Conservation (phyloP, 1,140 invertebrate species). For the Orius insidiosus region DNA sequence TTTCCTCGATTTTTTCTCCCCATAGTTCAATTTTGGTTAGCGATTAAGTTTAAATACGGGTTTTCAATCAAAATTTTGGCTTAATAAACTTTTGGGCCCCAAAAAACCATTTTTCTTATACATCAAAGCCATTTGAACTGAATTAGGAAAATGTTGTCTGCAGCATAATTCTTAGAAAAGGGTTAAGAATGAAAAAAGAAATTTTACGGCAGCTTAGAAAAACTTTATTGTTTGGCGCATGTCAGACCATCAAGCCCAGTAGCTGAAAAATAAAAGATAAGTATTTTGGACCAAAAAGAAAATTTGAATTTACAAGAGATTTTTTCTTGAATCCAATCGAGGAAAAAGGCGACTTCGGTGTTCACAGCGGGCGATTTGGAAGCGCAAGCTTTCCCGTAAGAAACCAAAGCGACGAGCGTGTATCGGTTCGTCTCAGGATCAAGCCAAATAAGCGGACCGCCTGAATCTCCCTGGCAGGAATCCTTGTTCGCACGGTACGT, state of each 20-base stretch:
- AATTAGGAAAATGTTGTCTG: too few relatives aligned
- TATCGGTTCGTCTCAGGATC: constrained; percentile 28
- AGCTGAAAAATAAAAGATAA: background rate
- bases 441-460: constrained; percentile 42
- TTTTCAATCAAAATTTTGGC: too few relatives aligned
- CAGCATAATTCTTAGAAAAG: too few relatives aligned
- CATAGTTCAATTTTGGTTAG: too few relatives aligned
- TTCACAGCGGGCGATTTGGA: constrained; percentile 30
- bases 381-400: constrained; percentile 34
- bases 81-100: too few relatives aligned
- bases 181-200: background rate
- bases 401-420: constrained; percentile 35
- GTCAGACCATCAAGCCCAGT: background rate
- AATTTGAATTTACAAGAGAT: constrained; percentile 27
- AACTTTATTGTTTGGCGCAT: background rate
- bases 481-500: constrained; percentile 42
- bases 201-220: background rate
- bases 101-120: too few relatives aligned
- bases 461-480: constrained; percentile 38
- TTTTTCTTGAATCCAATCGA: constrained; percentile 32
- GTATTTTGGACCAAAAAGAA: too few relatives aligned
- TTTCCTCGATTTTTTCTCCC: too few relatives aligned
- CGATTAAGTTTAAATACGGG: too few relatives aligned
- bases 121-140: too few relatives aligned
- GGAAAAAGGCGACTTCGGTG: constrained; percentile 29